A percentile compares a stretch with the other conserved stretches of the same genome.
phyloP scores from a whole-genome alignment of 2,888 invertebrate genomes.

The Heliconius erato region DNA sequence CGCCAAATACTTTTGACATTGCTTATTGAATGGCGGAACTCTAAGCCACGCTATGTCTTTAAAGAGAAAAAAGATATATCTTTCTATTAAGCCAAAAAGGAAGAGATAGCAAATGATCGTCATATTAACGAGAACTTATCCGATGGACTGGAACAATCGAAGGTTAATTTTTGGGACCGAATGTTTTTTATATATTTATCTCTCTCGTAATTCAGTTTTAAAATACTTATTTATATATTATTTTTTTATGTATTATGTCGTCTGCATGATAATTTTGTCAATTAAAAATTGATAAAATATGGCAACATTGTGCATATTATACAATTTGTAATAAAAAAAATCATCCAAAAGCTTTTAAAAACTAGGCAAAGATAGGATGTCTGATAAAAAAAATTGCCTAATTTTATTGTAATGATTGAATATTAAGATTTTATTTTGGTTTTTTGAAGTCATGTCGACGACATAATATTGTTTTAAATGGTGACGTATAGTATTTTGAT shows the following conservation, averaged over 20 bases:
- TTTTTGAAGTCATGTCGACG: background rate
- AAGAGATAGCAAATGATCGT: background rate
- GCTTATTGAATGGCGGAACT: too few relatives aligned
- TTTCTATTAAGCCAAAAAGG: background rate
- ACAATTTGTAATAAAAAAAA: too few relatives aligned
- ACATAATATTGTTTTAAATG: constrained; percentile 33
- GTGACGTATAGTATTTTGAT: constrained; percentile 36
- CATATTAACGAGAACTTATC: background rate
- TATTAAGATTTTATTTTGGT: background rate
- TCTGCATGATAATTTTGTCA: constrained; percentile 2
- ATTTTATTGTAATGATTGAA: too few relatives aligned
- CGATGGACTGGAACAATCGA: background rate
- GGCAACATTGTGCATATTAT: too few relatives aligned
- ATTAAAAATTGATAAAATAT: background rate
- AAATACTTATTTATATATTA: background rate
- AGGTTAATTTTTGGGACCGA: constrained; percentile 17
- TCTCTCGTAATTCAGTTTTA: background rate
- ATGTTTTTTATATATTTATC: constrained; percentile 17
- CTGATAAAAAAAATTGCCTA: too few relatives aligned
- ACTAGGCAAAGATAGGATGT: too few relatives aligned
- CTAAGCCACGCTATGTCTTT: too few relatives aligned
- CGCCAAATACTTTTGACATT: too few relatives aligned
- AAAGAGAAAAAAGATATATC: background rate
- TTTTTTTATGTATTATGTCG: constrained; percentile 7
- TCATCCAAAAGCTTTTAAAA: too few relatives aligned